phyloP scores from a whole-genome alignment of 2,888 invertebrate species.

The Rhorus exstirpatorius region DNA sequence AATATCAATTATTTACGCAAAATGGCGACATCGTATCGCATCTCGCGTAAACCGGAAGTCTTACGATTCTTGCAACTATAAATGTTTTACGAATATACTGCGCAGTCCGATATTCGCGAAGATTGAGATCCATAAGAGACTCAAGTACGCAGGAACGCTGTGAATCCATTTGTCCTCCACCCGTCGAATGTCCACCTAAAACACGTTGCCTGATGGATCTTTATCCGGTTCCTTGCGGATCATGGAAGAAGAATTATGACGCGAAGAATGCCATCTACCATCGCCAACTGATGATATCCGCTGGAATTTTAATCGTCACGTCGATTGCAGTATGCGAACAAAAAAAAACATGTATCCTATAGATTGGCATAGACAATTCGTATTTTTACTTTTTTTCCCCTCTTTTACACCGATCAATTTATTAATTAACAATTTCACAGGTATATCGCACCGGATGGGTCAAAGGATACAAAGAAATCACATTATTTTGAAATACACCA shows the following conservation, averaged over 20 bases:
- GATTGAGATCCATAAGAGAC: constrained; percentile 47
- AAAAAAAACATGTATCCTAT: background rate
- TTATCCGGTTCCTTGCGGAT: constrained; percentile 68
- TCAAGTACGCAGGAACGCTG: constrained; percentile 53
- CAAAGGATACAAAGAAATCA: constrained; percentile 66
- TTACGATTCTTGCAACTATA: background rate
- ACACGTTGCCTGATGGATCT: constrained; percentile 69
- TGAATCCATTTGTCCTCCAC: constrained; percentile 40
- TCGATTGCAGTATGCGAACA: constrained; percentile 55
- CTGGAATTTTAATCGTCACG: constrained; percentile 67
- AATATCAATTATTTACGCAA: no score
- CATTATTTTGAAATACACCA: constrained; percentile 48
- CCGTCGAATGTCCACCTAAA: constrained; percentile 56
- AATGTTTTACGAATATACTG: no score
- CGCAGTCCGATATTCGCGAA: constrained; percentile 51
- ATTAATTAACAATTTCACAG: constrained; percentile 46
- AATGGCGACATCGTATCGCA: background rate
- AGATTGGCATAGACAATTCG: background rate
- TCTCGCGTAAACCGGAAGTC: no score
- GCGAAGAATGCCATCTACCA: constrained; percentile 61
- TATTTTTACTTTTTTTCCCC: constrained; percentile 3
- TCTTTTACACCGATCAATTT: constrained; percentile 2
- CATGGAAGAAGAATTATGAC: constrained; percentile 71
- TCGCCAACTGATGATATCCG: constrained; percentile 61
- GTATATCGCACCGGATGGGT: constrained; percentile 60